Percentiles rank a stretch among this genome's conserved stretches.
phyloP scores from a whole-genome alignment of 2,113 vertebrate species.

The Protobothrops flavoviridis region DNA sequence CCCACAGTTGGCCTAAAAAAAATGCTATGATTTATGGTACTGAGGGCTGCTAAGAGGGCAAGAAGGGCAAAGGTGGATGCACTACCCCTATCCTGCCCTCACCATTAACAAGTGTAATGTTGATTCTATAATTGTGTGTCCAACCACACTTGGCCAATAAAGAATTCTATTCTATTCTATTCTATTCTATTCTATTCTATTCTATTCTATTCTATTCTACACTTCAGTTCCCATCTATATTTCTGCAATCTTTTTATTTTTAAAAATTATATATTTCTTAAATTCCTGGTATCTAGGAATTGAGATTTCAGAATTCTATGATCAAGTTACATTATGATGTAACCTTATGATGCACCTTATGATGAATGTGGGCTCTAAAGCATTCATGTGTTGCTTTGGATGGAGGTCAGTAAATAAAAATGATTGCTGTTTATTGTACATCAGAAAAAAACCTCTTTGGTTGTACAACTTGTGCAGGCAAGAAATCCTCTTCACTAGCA shows the following conservation, averaged over 20 bases:
- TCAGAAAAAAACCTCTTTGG: slow-evolving; percentile 23
- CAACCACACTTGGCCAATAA: no score
- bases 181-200: no score
- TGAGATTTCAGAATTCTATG: not conserved
- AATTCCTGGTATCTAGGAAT: not conserved
- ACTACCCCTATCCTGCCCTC: not conserved
- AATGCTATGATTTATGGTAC: not conserved
- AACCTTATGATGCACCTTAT: not conserved
- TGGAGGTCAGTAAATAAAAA: not conserved
- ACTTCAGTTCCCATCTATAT: not conserved
- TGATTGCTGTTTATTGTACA: not conserved
- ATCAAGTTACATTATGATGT: not conserved
- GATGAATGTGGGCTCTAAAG: slow-evolving; percentile 33
- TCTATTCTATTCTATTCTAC: no score
- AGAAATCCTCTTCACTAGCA: not conserved
- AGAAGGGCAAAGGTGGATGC: not conserved
- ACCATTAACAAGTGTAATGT: not conserved
- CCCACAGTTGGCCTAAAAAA: not conserved
- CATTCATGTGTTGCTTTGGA: not conserved
- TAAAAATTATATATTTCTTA: slow-evolving; percentile 24
- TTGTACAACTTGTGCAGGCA: slow-evolving; percentile 21
- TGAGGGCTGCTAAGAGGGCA: not conserved
- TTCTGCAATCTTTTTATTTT: not conserved
- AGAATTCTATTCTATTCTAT: no score
- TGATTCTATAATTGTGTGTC: not conserved